Evolutionary conservation across 1,140 invertebrate species (phyloP), one percentile per base, ranked within the genome.

Genomic region (Goniozus legneri): DNA sequence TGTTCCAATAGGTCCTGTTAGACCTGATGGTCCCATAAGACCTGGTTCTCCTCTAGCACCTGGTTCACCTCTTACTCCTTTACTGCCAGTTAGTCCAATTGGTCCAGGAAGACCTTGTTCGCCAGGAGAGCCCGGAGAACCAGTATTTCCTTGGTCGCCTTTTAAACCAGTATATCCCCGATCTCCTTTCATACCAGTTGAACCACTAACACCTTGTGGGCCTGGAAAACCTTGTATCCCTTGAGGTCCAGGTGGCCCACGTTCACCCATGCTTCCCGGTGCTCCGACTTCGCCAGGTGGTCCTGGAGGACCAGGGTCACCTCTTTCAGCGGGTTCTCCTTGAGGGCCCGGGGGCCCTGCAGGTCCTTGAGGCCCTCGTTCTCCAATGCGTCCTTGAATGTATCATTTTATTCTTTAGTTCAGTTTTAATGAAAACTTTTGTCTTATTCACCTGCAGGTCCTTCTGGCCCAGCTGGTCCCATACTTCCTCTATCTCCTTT

Each of bases 11-110:
- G 43, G 15, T 44, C 66, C 66, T 12, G 50, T 50, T 12, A 63
- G 22, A 30, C 67, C 67, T 15, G 62, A 56, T 15, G 54, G 51
- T 12, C 66, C 66, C 70, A 82, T 81, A 38, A 84, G 72, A 24
- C 91, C 91, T 44, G 75, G 60, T 60, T 92, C 88, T 41, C 91
- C 89, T 62, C 87, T 79, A 30, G 73, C 64, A 44, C 91, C 91
- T 31, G 82, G 65, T 66, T 89, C 86, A 33, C 91, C 91, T 56
- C 87, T 71, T 15, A 78, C 76, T 31, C 88, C 88, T 65, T 91
- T 91, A 10, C 84, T 75, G 37, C 91, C 91, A 13, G 77, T 65
- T 20, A 78, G 54, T 42, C 84, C 84, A 15, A 75, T 71, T 31
- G 82, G 62, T 13, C 89, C 89, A 21, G 80, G 79, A 10, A 81